Percentiles rank a stretch among this genome's conserved stretches.
Conservation (phyloP, 2,888 invertebrate genomes). For the Latrodectus hesperus region DNA sequence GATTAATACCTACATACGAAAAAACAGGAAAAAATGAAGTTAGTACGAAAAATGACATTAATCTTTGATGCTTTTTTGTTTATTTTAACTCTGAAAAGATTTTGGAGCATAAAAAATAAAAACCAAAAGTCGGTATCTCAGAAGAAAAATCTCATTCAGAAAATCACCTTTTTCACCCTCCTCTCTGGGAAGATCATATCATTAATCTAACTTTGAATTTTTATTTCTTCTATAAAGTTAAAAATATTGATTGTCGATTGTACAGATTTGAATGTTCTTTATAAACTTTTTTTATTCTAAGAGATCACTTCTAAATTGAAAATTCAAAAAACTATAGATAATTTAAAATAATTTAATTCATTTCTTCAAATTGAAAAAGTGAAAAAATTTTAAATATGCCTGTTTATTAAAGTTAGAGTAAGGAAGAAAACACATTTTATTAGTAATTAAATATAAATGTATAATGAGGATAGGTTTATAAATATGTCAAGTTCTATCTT, state of each 20-base stretch:
- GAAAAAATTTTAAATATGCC: no score
- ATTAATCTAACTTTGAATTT: conserved; percentile 43
- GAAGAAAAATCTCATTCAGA: conserved; percentile 33
- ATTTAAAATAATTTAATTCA: no score
- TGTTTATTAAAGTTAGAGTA: no score
- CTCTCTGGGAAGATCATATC: conserved; percentile 29
- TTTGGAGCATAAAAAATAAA: neutral
- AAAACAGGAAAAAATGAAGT: no score
- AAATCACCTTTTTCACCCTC: conserved; percentile 32
- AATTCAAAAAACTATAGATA: no score
- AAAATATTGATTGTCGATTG: conserved; percentile 39
- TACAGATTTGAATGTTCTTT: conserved; percentile 30
- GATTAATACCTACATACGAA: no score
- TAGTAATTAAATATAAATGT: no score
- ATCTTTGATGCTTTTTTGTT: neutral
- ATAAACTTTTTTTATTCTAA: neutral
- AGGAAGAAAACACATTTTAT: no score
- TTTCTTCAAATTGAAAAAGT: no score
- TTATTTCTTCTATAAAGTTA: conserved; percentile 19
- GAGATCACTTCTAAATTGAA: no score
- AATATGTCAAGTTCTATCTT: no score
- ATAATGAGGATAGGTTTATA: no score
- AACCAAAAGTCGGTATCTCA: neutral
- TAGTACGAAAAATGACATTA: conserved; percentile 2
- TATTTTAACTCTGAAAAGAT: conserved; percentile 3